phyloP scores from a whole-genome alignment of 2,797 vertebrate genomes.

The Ceryle rudis region DNA sequence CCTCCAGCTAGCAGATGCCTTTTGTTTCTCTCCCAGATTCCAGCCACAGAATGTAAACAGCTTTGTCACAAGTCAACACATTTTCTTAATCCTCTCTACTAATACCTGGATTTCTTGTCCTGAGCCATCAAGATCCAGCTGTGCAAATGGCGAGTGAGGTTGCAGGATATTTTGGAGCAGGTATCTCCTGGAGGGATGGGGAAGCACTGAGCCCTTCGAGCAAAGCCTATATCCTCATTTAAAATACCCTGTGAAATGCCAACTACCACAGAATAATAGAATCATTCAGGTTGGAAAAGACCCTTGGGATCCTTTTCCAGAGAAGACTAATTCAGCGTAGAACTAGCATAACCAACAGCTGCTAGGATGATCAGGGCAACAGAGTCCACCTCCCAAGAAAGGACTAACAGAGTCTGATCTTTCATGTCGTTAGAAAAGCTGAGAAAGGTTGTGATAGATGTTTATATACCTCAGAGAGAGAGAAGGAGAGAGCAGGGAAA shows the following conservation, averaged over 20 bases:
- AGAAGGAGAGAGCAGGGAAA: neutral
- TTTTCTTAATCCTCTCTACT: slow-evolving; percentile 51
- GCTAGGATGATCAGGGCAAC: neutral
- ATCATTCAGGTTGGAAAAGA: too few species aligned
- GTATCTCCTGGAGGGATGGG: neutral
- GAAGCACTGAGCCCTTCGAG: neutral
- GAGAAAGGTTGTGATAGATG: neutral
- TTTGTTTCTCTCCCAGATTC: neutral
- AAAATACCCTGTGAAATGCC: neutral
- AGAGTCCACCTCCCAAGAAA: neutral
- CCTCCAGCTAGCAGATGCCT: neutral
- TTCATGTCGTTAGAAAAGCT: neutral
- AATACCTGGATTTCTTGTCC: slow-evolving; percentile 64
- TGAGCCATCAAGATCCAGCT: slow-evolving; percentile 36
- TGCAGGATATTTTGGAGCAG: slow-evolving; percentile 40
- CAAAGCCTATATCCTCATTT: neutral
- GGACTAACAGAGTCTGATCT: neutral
- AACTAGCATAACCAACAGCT: neutral
- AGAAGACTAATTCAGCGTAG: neutral
- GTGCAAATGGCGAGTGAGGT: slow-evolving; percentile 35
- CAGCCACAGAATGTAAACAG: neutral
- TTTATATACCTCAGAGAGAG: neutral
- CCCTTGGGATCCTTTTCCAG: neutral
- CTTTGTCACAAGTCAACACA: neutral
- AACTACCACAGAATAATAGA: neutral